These are phyloP conservation scores for Thunnus albacares DNA, from an alignment of 2,797 vertebrate genomes.

Conservation along the genomic window DNA sequence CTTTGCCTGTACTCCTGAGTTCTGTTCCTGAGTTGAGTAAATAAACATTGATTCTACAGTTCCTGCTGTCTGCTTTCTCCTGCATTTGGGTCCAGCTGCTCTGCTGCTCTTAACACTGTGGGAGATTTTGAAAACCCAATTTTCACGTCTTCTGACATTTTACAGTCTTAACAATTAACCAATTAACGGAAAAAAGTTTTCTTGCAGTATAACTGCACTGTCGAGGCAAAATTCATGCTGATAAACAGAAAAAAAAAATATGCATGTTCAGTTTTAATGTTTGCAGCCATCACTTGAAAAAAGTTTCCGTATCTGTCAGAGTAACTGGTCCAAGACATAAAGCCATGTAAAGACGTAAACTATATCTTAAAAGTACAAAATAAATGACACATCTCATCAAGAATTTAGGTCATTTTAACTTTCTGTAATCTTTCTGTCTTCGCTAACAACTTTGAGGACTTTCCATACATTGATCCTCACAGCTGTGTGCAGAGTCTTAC, in stretches of 20 bases:
- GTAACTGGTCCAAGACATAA: not conserved
- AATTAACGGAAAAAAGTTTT: not conserved
- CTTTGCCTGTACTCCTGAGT: too few relatives aligned
- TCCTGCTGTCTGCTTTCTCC: too few relatives aligned
- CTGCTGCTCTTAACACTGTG: too few relatives aligned
- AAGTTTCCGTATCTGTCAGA: not conserved
- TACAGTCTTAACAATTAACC: too few relatives aligned
- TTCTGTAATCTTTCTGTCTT: not conserved
- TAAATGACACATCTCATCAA: too few relatives aligned
- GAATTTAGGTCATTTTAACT: too few relatives aligned
- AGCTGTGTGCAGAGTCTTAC: constrained; percentile 75
- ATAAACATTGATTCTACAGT: too few relatives aligned
- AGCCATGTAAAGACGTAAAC: not conserved
- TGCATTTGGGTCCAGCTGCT: too few relatives aligned
- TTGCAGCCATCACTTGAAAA: too few relatives aligned
- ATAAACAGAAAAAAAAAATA: too few relatives aligned
- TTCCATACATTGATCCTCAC: not conserved
- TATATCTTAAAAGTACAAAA: not conserved
- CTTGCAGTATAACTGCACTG: not conserved
- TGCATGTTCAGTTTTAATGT: not conserved
- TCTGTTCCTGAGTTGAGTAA: too few relatives aligned
- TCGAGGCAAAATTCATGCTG: not conserved
- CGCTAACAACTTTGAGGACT: not conserved
- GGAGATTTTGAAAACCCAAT: too few relatives aligned
- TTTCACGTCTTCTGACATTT: not conserved